A percentile compares a stretch with the other conserved stretches of the same genome.
These are phyloP conservation scores for Biston stratarius DNA, from an alignment of 2,888 invertebrate species.

Conservation along the genomic window DNA sequence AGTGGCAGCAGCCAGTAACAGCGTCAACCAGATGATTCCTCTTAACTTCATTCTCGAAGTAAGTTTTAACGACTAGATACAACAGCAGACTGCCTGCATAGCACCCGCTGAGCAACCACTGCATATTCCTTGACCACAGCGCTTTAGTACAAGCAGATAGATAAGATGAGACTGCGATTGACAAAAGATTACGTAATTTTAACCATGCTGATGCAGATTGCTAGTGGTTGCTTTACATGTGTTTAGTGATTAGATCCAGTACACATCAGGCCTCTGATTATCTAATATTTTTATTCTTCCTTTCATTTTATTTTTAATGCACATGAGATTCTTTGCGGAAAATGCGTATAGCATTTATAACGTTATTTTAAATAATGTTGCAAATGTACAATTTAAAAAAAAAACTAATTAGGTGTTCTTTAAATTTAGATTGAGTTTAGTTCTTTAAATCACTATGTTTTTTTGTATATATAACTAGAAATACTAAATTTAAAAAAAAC, in stretches of 20 bases:
- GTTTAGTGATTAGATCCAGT: slow-evolving; percentile 19
- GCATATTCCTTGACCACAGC: slow-evolving; percentile 52
- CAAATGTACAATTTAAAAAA: too few relatives aligned
- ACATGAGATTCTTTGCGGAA: too few relatives aligned
- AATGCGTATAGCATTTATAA: too few relatives aligned
- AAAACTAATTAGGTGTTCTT: too few relatives aligned
- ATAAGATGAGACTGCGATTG: slow-evolving; percentile 58
- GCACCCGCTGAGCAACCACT: slow-evolving; percentile 67
- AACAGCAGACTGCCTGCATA: slow-evolving; percentile 71
- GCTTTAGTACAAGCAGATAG: slow-evolving; percentile 51
- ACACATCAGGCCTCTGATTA: background rate
- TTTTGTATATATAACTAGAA: too few relatives aligned
- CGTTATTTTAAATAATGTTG: too few relatives aligned
- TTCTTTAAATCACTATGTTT: too few relatives aligned
- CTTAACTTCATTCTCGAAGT: slow-evolving; percentile 76
- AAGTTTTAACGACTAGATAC: slow-evolving; percentile 65
- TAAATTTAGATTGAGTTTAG: too few relatives aligned
- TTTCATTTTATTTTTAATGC: too few relatives aligned
- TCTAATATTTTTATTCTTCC: too few relatives aligned
- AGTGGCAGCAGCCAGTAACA: slow-evolving; percentile 53
- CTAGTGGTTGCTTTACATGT: background rate
- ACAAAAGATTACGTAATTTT: slow-evolving; percentile 39
- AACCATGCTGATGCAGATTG: slow-evolving; percentile 43
- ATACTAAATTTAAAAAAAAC: too few relatives aligned
- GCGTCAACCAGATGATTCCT: slow-evolving; percentile 54